phyloP scores from a whole-genome alignment of 2,113 vertebrate species.

The Platichthys stellatus region DNA sequence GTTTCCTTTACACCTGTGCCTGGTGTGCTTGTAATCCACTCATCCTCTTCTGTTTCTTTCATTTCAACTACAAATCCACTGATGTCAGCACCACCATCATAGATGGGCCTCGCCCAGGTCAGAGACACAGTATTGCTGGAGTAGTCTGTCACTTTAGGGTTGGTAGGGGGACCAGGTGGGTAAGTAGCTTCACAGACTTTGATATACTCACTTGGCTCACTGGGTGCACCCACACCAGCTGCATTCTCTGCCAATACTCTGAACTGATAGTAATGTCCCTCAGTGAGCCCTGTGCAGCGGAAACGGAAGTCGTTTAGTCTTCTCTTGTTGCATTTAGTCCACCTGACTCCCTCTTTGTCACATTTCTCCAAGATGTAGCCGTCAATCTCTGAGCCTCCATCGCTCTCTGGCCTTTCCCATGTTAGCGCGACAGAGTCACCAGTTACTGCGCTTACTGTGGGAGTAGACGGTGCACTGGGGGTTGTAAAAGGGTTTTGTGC shows the following conservation, averaged over 20 bases:
- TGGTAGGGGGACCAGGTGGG: slow-evolving; percentile 93
- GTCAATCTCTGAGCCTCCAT: slow-evolving; percentile 96
- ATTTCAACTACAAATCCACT: slow-evolving; percentile 91
- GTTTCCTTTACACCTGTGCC: slow-evolving; percentile 88
- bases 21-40: slow-evolving; percentile 91
- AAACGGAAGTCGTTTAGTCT: slow-evolving; percentile 90
- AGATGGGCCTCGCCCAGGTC: slow-evolving; percentile 94
- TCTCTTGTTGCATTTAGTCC: slow-evolving; percentile 98
- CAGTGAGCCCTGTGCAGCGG: slow-evolving; percentile 90
- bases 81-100: slow-evolving; percentile 92
- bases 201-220: slow-evolving; percentile 92
- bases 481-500: slow-evolving; percentile 93
- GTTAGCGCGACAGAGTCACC: slow-evolving; percentile 93
- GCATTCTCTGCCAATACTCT: slow-evolving; percentile 96
- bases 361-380: slow-evolving; percentile 95
- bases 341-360: slow-evolving; percentile 95
- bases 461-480: slow-evolving; percentile 90
- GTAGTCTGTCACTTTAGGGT: slow-evolving; percentile 93
- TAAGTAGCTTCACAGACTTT: slow-evolving; percentile 93
- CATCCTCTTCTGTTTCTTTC: slow-evolving; percentile 88
- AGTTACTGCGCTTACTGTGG: slow-evolving; percentile 89
- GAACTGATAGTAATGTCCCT: slow-evolving; percentile 96
- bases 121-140: slow-evolving; percentile 91
- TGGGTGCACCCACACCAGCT: slow-evolving; percentile 90
- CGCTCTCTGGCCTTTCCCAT: slow-evolving; percentile 91